These are phyloP conservation scores for Nycticebus coucang DNA, from an alignment of 2,113 vertebrate species.

Conservation along the genomic window DNA sequence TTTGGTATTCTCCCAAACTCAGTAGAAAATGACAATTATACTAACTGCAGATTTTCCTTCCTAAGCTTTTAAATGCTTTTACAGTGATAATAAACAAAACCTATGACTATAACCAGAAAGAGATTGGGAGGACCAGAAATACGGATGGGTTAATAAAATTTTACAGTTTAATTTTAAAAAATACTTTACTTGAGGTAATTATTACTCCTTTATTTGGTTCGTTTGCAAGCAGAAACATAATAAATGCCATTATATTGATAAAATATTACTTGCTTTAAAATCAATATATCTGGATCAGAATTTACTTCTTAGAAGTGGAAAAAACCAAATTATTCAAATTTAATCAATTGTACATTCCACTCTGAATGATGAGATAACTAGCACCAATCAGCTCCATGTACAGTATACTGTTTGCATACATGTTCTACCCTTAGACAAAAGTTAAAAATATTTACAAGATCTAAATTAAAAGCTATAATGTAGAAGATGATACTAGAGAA, in stretches of 20 bases:
- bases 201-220: neutral
- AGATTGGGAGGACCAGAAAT: neutral
- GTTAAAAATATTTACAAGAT: conserved; percentile 34
- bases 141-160: neutral
- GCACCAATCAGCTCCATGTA: neutral
- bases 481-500: neutral
- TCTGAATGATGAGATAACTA: conserved; percentile 37
- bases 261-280: neutral
- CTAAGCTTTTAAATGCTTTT: neutral
- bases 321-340: conserved; percentile 17
- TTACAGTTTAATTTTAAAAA: conserved; percentile 3
- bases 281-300: neutral
- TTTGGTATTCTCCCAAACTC: neutral
- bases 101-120: conserved; percentile 24
- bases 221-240: conserved; percentile 13
- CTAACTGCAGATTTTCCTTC: neutral
- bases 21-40: neutral
- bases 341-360: neutral
- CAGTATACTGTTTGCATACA: neutral
- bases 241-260: neutral
- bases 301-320: conserved; percentile 32
- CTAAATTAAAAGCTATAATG: neutral
- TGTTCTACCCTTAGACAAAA: conserved; percentile 1
- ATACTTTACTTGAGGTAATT: neutral
- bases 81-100: conserved; percentile 34